Conservation (phyloP, 2,888 invertebrate species). For the Thysanoteuthis rhombus region DNA sequence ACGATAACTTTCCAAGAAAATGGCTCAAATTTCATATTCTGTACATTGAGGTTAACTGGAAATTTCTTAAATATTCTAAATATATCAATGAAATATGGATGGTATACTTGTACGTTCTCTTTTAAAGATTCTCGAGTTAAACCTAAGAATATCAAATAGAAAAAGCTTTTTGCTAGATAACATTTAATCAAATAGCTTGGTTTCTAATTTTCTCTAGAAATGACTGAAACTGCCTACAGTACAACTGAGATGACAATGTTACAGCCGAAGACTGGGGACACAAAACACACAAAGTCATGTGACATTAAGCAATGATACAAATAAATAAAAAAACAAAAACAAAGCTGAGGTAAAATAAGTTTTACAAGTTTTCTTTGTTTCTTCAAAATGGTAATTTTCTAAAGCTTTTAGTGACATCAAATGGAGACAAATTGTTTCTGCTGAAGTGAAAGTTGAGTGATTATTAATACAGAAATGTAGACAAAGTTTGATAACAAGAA, state of each 20-base stretch:
- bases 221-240: neutral
- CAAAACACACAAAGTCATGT: neutral
- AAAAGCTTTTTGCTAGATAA: neutral
- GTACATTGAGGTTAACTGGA: neutral
- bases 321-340: neutral
- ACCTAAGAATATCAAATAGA: too few relatives aligned
- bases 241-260: too few relatives aligned
- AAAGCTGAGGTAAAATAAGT: neutral
- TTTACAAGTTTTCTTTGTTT: neutral
- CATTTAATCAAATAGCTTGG: neutral
- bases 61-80: neutral
- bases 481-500: neutral
- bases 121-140: too few relatives aligned
- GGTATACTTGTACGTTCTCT: too few relatives aligned
- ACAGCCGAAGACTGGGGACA: neutral
- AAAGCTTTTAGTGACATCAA: neutral
- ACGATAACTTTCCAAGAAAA: too few relatives aligned
- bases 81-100: too few relatives aligned
- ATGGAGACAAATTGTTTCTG: neutral
- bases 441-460: neutral
- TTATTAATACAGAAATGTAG: neutral
- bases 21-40: neutral
- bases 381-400: neutral
- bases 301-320: neutral
- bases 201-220: neutral